These are phyloP conservation scores for Meiosimyza decipiens DNA, from an alignment of 2,888 invertebrate genomes.

Conservation along the genomic window DNA sequence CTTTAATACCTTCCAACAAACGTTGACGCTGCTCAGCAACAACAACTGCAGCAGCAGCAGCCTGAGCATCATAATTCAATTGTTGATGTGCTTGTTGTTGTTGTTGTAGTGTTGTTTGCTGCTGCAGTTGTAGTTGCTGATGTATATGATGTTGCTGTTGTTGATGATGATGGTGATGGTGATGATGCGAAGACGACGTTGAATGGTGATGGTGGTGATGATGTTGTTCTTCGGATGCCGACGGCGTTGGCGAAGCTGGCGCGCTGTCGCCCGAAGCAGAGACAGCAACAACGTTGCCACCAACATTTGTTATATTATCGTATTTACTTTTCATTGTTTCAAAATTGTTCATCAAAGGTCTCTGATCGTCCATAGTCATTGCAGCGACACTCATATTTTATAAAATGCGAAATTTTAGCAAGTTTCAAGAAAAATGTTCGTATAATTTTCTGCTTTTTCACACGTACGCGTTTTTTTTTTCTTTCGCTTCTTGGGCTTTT, in stretches of 20 bases:
- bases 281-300: constrained; percentile 41
- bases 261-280: constrained; percentile 44
- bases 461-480: constrained; percentile 30
- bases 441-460: constrained; percentile 31
- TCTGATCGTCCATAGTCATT: constrained; percentile 67
- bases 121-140: constrained; percentile 48
- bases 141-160: constrained; percentile 48
- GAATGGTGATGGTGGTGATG: constrained; percentile 52
- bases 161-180: constrained; percentile 50
- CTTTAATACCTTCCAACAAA: constrained; percentile 67
- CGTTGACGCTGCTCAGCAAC: constrained; percentile 65
- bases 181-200: constrained; percentile 45
- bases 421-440: not conserved
- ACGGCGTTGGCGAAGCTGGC: constrained; percentile 59
- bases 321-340: constrained; percentile 63
- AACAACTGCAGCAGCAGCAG: constrained; percentile 57
- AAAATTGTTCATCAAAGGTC: constrained; percentile 66
- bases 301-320: constrained; percentile 51
- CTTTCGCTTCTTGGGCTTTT: constrained; percentile 19
- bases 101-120: constrained; percentile 49
- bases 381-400: constrained; percentile 64
- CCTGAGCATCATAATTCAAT: constrained; percentile 53
- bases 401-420: constrained; percentile 34
- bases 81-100: constrained; percentile 51
- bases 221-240: constrained; percentile 56